These are phyloP conservation scores for Nemapogon koenigi DNA, from an alignment of 2,888 invertebrate species.

Conservation along the genomic window DNA sequence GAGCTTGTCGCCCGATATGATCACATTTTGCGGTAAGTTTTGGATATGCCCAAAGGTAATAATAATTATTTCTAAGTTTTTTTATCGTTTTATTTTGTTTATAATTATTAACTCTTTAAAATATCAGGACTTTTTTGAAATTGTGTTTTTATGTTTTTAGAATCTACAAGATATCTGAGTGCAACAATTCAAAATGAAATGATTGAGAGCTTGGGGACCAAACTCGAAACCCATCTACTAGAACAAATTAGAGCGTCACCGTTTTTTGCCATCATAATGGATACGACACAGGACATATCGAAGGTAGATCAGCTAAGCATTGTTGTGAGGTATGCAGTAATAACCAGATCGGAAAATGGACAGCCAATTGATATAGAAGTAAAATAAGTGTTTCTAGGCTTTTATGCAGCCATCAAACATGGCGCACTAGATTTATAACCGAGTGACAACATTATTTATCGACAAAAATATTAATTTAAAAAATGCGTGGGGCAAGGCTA, in stretches of 20 bases:
- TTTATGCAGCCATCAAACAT: constrained; percentile 18
- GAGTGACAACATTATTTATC: constrained; percentile 15
- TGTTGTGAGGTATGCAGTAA: constrained; percentile 21
- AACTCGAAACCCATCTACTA: constrained; percentile 19
- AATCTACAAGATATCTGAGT: constrained; percentile 19
- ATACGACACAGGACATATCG: constrained; percentile 23
- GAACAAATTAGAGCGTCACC: constrained; percentile 21
- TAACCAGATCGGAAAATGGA: constrained; percentile 17
- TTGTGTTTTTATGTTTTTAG: constrained; percentile 14
- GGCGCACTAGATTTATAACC: constrained; percentile 21
- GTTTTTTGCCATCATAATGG: constrained; percentile 22
- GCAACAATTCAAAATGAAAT: constrained; percentile 19
- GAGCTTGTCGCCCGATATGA: too few species aligned
- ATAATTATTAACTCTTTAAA: constrained; percentile 11
- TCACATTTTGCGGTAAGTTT: too few species aligned
- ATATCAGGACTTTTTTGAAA: constrained; percentile 8
- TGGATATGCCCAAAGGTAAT: too few species aligned
- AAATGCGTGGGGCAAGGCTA: too few species aligned
- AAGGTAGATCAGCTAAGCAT: constrained; percentile 25
- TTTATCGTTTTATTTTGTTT: not conserved
- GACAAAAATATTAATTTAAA: constrained; percentile 15
- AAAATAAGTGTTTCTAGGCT: constrained; percentile 21
- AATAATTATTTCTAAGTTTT: too few species aligned
- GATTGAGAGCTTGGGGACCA: constrained; percentile 19
- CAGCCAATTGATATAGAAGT: constrained; percentile 19